Conservation (phyloP, 2,113 vertebrate species). For the Thunnus maccoyii region DNA sequence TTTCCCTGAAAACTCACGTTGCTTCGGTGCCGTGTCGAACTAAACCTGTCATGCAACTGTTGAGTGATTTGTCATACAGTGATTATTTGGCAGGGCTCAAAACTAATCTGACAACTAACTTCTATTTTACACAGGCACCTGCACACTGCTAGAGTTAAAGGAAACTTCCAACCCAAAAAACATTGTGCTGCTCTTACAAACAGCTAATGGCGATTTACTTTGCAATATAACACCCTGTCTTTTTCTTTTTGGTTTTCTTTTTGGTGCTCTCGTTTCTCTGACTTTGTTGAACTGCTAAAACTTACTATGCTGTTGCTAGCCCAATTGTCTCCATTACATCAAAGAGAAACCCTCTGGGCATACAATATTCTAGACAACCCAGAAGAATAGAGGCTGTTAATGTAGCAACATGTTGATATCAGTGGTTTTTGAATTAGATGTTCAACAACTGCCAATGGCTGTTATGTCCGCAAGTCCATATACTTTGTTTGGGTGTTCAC, state of each 20-base stretch:
- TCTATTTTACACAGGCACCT: conserved; percentile 54
- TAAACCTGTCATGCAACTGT: conserved; percentile 52
- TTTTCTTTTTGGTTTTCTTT: neutral
- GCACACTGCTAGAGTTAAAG: conserved; percentile 31
- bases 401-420: no score
- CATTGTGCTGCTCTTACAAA: neutral
- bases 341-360: conserved; percentile 17
- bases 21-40: conserved; percentile 44
- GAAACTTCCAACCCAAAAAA: conserved; percentile 1
- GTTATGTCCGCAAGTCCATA: no score
- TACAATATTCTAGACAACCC: no score
- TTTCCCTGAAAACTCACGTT: conserved; percentile 34
- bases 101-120: conserved; percentile 69
- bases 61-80: conserved; percentile 70
- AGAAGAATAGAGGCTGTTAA: no score
- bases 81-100: conserved; percentile 47
- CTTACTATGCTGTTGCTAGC: neutral
- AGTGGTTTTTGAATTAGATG: no score
- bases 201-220: neutral
- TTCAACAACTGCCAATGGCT: no score
- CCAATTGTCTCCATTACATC: conserved; percentile 6
- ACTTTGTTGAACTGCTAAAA: conserved; percentile 5
- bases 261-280: conserved; percentile 15
- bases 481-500: no score
- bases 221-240: no score